Conservation (phyloP, 2,797 vertebrate genomes). For the Rhinichthys osculus region DNA sequence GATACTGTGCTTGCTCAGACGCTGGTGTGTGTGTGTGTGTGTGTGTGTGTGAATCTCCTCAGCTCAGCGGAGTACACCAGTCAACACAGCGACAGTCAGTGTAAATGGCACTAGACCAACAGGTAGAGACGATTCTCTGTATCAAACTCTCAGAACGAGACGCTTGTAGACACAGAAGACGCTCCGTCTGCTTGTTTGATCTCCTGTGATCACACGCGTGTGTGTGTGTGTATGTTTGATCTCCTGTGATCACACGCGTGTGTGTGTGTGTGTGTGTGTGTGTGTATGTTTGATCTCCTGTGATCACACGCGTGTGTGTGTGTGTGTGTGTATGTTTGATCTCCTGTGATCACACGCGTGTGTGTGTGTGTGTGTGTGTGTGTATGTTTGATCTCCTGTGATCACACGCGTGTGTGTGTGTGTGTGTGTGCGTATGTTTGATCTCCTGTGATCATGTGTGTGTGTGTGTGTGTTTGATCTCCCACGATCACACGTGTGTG, state of each 20-base stretch:
- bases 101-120: constrained; percentile 66
- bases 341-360: too few relatives aligned
- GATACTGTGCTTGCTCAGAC: constrained; percentile 5
- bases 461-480: too few relatives aligned
- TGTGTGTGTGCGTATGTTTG: too few relatives aligned
- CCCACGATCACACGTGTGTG: too few relatives aligned
- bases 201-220: too few relatives aligned
- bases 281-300: neutral
- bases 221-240: neutral
- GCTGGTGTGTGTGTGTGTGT: constrained; percentile 10
- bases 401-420: too few relatives aligned
- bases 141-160: constrained; percentile 15
- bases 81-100: constrained; percentile 60
- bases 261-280: neutral
- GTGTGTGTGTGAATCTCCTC: constrained; percentile 50
- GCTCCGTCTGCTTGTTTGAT: neutral
- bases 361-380: too few relatives aligned
- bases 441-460: too few relatives aligned
- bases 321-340: too few relatives aligned
- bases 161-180: constrained; percentile 10
- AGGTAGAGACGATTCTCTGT: constrained; percentile 62
- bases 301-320: neutral
- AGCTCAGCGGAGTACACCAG: constrained; percentile 64
- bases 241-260: too few relatives aligned
- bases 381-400: too few relatives aligned